Percentiles rank a stretch among this genome's conserved stretches.
These are phyloP conservation scores for Podarcis lilfordi DNA, from an alignment of 2,797 vertebrate species.

Conservation along the genomic window DNA sequence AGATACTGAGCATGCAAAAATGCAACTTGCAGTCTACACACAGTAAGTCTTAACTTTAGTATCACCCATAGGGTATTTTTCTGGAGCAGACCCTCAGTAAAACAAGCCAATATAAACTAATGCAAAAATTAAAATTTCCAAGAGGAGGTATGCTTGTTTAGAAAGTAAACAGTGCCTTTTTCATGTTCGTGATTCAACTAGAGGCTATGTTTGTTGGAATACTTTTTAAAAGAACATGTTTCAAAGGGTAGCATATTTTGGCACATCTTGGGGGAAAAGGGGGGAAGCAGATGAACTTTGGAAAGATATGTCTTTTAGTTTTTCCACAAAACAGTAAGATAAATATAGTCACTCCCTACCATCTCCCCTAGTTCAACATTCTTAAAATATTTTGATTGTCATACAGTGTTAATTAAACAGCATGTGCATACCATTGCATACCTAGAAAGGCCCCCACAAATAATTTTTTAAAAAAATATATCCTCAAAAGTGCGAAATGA, in stretches of 20 bases:
- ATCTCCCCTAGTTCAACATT: neutral
- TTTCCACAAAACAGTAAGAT: neutral
- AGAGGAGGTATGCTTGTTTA: neutral
- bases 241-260: conserved; percentile 9
- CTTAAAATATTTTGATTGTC: neutral
- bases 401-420: neutral
- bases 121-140: conserved; percentile 12
- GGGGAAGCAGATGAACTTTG: neutral
- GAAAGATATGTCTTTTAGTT: neutral
- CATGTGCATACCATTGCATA: conserved; percentile 43
- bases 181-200: conserved; percentile 3
- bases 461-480: no score
- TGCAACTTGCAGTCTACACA: neutral
- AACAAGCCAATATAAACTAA: conserved; percentile 22
- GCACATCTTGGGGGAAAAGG: neutral
- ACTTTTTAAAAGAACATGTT: conserved; percentile 13
- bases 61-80: neutral
- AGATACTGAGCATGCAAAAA: neutral
- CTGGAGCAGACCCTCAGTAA: neutral
- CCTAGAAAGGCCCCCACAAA: neutral
- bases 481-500: neutral
- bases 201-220: neutral
- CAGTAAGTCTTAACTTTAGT: neutral
- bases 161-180: conserved; percentile 7
- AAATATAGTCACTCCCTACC: neutral